phyloP scores from a whole-genome alignment of 92 coral and sea anemone genomes.

The Porites divaricata region DNA sequence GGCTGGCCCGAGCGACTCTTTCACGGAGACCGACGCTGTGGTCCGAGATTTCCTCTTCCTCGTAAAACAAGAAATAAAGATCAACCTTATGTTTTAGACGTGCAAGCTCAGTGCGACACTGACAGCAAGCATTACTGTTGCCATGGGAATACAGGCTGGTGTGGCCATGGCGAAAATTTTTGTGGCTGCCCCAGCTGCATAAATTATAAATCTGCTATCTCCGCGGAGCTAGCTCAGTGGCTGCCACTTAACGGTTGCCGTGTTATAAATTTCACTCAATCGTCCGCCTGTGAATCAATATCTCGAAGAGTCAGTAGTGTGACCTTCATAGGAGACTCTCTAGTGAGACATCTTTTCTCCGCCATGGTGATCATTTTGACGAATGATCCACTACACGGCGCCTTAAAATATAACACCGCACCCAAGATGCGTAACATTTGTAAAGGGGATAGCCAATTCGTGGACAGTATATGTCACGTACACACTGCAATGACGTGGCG shows the following conservation, averaged over 20 bases:
- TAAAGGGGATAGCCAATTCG: constrained; percentile 81
- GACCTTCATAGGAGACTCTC: constrained; percentile 84
- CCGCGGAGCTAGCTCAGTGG: constrained; percentile 94
- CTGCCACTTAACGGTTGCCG: constrained; percentile 58
- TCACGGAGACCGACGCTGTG: constrained; percentile 88
- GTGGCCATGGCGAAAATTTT: constrained; percentile 71
- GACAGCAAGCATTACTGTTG: constrained; percentile 76
- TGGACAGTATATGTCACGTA: constrained; percentile 87
- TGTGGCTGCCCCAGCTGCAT: constrained; percentile 76
- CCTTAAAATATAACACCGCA: constrained; percentile 63
- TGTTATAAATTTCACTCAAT: constrained; percentile 75
- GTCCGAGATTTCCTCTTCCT: constrained; percentile 78
- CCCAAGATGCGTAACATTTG: constrained; percentile 52
- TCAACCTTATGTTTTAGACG: constrained; percentile 65
- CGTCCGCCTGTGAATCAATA: constrained; percentile 68
- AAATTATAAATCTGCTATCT: constrained; percentile 65
- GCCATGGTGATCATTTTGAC: constrained; percentile 73
- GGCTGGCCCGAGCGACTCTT: constrained; percentile 83
- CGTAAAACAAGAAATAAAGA: constrained; percentile 52
- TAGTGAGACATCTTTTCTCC: constrained; percentile 86
- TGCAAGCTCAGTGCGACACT: constrained; percentile 82
- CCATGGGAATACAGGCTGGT: constrained; percentile 77
- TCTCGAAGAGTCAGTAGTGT: constrained; percentile 57
- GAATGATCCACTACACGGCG: constrained; percentile 71
- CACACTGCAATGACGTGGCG: constrained; percentile 79